Evolutionary conservation across 1,140 invertebrate genomes (phyloP).

Genomic region (Caenorhabditis tropicalis): DNA sequence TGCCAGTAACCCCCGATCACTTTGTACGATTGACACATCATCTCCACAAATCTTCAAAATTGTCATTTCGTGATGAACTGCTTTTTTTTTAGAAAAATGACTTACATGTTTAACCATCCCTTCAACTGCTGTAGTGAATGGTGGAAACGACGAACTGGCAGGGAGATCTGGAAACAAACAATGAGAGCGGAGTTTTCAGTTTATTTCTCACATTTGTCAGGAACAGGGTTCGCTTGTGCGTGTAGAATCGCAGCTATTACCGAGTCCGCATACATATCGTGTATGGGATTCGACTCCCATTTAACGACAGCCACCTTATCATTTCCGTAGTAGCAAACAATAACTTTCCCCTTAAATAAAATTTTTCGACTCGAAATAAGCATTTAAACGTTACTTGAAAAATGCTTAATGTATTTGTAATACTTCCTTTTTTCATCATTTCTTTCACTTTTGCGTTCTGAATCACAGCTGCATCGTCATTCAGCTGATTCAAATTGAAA

Average conservation of each 20-base stretch:
- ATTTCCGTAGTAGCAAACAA: conserved; percentile 38
- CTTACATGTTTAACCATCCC: conserved; percentile 40
- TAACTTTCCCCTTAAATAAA: conserved; percentile 56
- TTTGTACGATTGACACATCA: neutral
- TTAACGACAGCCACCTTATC: conserved; percentile 73
- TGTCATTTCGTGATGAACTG: no score
- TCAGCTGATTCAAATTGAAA: conserved; percentile 83
- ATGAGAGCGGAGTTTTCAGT: no score
- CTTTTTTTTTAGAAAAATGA: no score
- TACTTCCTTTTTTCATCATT: neutral
- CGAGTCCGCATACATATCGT: conserved; percentile 97
- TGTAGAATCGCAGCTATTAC: conserved; percentile 79
- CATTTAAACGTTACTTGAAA: conserved; percentile 79
- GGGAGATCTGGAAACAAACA: conserved; percentile 57
- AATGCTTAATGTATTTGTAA: neutral
- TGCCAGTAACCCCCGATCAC: neutral
- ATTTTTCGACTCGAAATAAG: conserved; percentile 83
- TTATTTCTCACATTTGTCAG: conserved; percentile 61
- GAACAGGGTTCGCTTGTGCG: conserved; percentile 66
- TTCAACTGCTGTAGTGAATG: conserved; percentile 1
- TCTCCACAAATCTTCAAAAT: conserved; percentile 45
- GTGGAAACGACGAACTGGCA: neutral
- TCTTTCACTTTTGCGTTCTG: conserved; percentile 72
- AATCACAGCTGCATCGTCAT: conserved; percentile 80
- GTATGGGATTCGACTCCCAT: conserved; percentile 91